These are phyloP conservation scores for Etheostoma spectabile DNA, from an alignment of 2,113 vertebrate genomes.

Conservation along the genomic window DNA sequence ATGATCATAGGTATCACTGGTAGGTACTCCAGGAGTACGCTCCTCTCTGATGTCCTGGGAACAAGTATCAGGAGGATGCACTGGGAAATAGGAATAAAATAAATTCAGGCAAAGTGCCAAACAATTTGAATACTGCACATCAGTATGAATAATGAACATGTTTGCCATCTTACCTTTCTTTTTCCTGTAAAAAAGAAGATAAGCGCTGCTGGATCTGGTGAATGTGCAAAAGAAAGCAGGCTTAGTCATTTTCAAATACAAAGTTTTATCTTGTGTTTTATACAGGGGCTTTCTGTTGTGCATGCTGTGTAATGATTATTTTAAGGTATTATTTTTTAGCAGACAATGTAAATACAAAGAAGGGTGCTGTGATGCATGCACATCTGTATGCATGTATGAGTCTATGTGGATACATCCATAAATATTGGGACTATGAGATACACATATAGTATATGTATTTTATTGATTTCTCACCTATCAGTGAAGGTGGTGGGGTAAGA, in stretches of 20 bases:
- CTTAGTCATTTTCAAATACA: background rate
- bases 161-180: slow-evolving; percentile 32
- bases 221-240: background rate
- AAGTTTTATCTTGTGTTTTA: background rate
- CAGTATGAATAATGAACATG: background rate
- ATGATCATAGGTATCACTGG: background rate
- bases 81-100: background rate
- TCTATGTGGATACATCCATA: background rate
- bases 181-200: slow-evolving; percentile 75
- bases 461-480: background rate
- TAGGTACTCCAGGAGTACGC: background rate
- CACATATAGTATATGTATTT: background rate
- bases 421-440: too few species aligned
- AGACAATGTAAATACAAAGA: too few species aligned
- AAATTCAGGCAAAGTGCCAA: background rate
- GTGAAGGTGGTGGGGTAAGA: background rate
- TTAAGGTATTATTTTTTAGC: too few species aligned
- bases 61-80: background rate
- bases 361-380: too few species aligned
- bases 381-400: background rate
- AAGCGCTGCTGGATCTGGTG: slow-evolving; percentile 48
- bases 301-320: too few species aligned
- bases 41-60: background rate
- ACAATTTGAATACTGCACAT: background rate
- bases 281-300: background rate